A percentile compares a stretch with the other conserved stretches of the same genome.
These are phyloP conservation scores for Psettodes erumei DNA, from an alignment of 2,113 vertebrate species.

Conservation along the genomic window DNA sequence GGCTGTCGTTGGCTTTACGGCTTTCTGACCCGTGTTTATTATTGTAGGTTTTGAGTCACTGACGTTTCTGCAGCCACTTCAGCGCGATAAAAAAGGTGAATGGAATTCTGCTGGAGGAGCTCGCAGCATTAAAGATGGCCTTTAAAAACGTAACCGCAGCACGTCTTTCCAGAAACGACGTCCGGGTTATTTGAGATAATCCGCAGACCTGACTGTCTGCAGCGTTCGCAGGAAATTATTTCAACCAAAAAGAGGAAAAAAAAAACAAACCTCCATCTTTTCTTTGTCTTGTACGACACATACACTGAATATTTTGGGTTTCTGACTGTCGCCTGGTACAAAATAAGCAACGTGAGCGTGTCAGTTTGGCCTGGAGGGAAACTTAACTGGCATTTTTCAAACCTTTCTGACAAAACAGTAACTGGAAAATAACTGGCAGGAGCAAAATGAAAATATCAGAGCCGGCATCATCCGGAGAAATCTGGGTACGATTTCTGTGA, in stretches of 20 bases:
- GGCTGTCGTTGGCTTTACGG: neutral
- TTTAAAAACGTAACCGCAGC: neutral
- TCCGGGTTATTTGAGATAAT: neutral
- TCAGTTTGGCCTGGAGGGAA: neutral
- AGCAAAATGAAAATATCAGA: neutral
- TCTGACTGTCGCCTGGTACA: neutral
- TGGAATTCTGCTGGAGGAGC: neutral
- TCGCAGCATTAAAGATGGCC: neutral
- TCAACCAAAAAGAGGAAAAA: no score
- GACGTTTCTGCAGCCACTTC: conserved; percentile 1
- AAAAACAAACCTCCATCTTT: no score
- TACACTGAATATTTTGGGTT: neutral
- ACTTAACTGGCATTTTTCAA: neutral
- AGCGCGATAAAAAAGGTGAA: neutral
- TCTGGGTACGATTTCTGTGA: neutral
- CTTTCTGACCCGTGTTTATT: neutral
- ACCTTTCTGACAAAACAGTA: conserved; percentile 2
- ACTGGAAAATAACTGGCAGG: neutral
- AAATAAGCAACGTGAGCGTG: neutral
- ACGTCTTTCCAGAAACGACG: neutral
- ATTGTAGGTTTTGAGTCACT: neutral
- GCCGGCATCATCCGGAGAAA: neutral
- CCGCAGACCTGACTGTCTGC: neutral
- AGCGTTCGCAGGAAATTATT: neutral
- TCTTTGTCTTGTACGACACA: no score